Conservation (phyloP, 1,140 invertebrate species). For the Cydia pomonella region DNA sequence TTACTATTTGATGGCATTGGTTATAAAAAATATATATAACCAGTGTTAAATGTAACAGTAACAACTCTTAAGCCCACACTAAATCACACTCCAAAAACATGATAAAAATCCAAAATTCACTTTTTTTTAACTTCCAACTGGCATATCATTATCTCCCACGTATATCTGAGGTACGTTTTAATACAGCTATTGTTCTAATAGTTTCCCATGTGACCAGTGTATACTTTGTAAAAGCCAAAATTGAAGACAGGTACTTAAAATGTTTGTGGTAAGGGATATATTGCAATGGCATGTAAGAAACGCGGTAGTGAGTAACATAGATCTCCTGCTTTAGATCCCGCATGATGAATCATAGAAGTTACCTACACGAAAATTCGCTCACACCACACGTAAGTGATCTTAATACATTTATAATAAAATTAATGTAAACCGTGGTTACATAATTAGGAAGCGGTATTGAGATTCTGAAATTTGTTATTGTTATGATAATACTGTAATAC, state of each 20-base stretch:
- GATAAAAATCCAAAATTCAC: conserved; percentile 12
- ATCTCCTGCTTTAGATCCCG: background rate
- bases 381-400: too few relatives aligned
- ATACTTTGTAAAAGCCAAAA: conserved; percentile 4
- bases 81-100: conserved; percentile 24
- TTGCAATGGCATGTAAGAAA: background rate
- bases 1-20: too few relatives aligned
- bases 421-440: too few relatives aligned
- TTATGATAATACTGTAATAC: too few relatives aligned
- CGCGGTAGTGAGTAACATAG: background rate
- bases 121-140: conserved; percentile 13
- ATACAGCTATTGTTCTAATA: conserved; percentile 51
- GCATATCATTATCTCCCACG: conserved; percentile 20
- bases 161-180: conserved; percentile 21
- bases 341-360: background rate
- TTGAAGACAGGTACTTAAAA: background rate
- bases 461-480: too few relatives aligned
- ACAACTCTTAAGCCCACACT: conserved; percentile 1
- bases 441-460: too few relatives aligned
- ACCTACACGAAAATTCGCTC: too few relatives aligned
- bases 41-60: conserved; percentile 27
- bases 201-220: conserved; percentile 56
- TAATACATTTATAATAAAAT: too few relatives aligned
- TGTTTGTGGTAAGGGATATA: background rate
- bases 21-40: too few relatives aligned